Evolutionary conservation across 2,797 vertebrate species (phyloP), one percentile per base, ranked within the genome.

Genomic region (Esox lucius): DNA sequence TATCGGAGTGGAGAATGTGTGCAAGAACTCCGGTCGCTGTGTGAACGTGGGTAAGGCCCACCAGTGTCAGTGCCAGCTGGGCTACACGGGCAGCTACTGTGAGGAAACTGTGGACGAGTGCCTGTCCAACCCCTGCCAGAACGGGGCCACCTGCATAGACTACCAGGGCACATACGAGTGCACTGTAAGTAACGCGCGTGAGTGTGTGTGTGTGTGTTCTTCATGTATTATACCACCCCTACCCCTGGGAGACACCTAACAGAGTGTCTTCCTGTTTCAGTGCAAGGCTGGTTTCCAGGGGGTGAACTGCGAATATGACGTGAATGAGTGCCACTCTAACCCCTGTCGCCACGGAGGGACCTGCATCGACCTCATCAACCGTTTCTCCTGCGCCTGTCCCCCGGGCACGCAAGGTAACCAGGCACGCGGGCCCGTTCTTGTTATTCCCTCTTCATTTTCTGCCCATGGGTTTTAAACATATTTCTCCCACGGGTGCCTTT

Each of bases 241-340:
- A n/a, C 65, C 28, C 28, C 9, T 1, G 26, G 26, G 22, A 24
- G 3, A 26, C 22, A n/a, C 31, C 26, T 81, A 39, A 81, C 51
- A 65, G 0, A 66, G 0, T 56, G 67, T 26, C 39, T 71, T 2
- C 19, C 7, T 31, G 19, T 42, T 16, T 59, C 83, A 98, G 97
- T 98, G 97, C 76, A 93, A 96, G 87, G 86, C 93, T 28, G 97
- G 97, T 0, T 98, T 93, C 86, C 96, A 98, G 92, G 97, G 97
- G 11, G 96, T 97, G 80, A 97, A 97, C 88, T 98, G 97, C 0
- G 95, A 98, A 68, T 97, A 96, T 33, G 94, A 97, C 74, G 95
- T 98, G 6, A 92, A 98, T 4, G 97, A 98, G 80, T 98, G 97
- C 85, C 94, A 96, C 84, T 95, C 96, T 0, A 94, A 92, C 77